These are phyloP conservation scores for Donacobius atricapilla DNA, from an alignment of 2,113 vertebrate species.

Conservation along the genomic window DNA sequence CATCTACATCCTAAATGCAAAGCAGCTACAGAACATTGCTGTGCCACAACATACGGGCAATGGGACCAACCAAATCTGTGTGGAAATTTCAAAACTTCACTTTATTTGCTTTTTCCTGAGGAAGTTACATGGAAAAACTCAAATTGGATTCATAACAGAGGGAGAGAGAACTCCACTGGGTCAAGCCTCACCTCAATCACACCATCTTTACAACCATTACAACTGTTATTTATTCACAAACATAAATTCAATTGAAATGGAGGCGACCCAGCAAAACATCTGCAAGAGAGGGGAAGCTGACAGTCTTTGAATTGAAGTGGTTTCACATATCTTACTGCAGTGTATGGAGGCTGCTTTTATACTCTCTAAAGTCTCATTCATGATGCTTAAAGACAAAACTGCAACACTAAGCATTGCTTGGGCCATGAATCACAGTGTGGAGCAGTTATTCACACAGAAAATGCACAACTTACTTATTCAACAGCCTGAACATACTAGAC, in stretches of 20 bases:
- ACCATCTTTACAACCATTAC: not conserved
- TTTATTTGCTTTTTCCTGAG: not conserved
- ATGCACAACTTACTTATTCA: not conserved
- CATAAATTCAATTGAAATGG: not conserved
- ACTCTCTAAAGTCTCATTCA: not conserved
- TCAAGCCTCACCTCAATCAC: not conserved
- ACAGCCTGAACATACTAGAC: not conserved
- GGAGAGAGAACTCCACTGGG: not conserved
- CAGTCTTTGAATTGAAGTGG: not conserved
- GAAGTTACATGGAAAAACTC: not conserved
- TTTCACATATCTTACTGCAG: not conserved
- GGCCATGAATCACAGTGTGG: not conserved
- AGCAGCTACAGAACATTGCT: not conserved
- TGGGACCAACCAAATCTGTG: accelerated
- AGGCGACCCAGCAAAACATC: not conserved
- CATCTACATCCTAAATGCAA: not conserved
- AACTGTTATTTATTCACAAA: not conserved
- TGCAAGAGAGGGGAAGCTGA: not conserved
- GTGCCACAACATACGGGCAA: not conserved
- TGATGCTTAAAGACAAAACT: not conserved
- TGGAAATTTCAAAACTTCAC: not conserved
- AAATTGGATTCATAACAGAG: not conserved
- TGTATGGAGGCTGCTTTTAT: not conserved
- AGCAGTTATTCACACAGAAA: not conserved
- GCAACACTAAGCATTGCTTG: not conserved